Base-by-base conservation (phyloP, 2,888 invertebrate species). In the Trissoscelio sp. region DNA sequence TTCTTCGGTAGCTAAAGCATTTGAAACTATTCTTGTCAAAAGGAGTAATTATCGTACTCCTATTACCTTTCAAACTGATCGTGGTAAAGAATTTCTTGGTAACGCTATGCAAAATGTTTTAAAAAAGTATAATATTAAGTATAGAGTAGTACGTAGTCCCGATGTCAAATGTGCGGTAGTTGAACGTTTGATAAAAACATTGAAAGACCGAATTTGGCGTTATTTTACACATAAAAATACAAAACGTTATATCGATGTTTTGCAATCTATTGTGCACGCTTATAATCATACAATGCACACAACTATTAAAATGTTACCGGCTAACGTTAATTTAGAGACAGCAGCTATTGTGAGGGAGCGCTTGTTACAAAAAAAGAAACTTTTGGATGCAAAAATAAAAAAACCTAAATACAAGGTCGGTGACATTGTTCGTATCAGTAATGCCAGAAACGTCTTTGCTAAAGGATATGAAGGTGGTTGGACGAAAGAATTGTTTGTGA, bases 361-460 rank as follows among this genome's bases (percentile, higher is more conserved):
- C 1, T 37, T 37, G n/a, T 37, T n/a, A 37, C 37, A 3, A n/a
- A 58, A 58, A 22, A 24, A 12, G 7, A 42, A 58, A n/a, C 4
- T 6, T 6, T 6, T 58, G 9, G 12, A 39, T 6, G 3, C 6
- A 0, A 60, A 44, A 31, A 37, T 58, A 4, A 39, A 42, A 20
- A 44, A 44, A 11, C 20, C 28, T 66, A 48, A 51, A 66, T 66
- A 51, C n/a, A 12, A 6, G 1, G 20, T 37, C 12, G 51, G 51
- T 1, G 67, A 67, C 2, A 11, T 28, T 3, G 67, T 67, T 7
- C 53, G 78, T n/a, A 44, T 58, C 62, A 53, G 42, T 48, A 70
- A 11, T 7, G 53, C 39, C 0, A 67, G 53, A 42, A 39, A 20
- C 0, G 11, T 42, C 44, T 69, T 69, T 12, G 18, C 18, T 0